A percentile compares a stretch with the other conserved stretches of the same genome.
phyloP scores from a whole-genome alignment of 1,140 invertebrate species.

The Ruditapes philippinarum region DNA sequence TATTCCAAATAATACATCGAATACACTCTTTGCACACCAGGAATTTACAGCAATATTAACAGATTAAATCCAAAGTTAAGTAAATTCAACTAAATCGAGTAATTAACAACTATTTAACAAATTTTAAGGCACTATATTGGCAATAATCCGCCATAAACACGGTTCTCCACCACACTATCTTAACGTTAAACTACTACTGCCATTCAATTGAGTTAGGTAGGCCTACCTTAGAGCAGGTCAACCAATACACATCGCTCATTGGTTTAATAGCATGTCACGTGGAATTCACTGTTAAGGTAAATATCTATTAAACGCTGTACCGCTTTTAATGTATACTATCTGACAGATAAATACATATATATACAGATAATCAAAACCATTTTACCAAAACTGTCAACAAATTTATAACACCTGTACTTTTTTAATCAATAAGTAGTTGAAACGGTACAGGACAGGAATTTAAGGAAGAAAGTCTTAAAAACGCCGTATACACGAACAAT shows the following conservation, averaged over 20 bases:
- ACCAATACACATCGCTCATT: conserved; percentile 62
- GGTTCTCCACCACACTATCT: conserved; percentile 12
- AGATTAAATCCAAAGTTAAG: neutral
- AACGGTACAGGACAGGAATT: too few species aligned
- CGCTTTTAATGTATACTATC: too few species aligned
- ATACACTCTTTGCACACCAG: neutral
- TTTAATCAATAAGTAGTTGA: too few species aligned
- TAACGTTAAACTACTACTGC: conserved; percentile 42
- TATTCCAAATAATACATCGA: conserved; percentile 58
- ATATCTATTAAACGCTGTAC: neutral
- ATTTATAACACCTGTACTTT: too few species aligned
- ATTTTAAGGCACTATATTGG: conserved; percentile 24
- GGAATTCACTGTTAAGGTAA: conserved; percentile 42
- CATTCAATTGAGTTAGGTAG: conserved; percentile 49
- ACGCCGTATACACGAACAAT: too few species aligned
- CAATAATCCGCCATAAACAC: conserved; percentile 38
- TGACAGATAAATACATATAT: too few species aligned
- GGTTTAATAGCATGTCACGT: conserved; percentile 64
- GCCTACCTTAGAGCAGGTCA: conserved; percentile 58
- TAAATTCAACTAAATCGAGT: neutral
- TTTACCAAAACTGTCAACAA: too few species aligned
- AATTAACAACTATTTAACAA: neutral
- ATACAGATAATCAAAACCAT: too few species aligned
- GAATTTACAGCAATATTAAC: neutral
- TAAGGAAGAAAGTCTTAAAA: too few species aligned